These are phyloP conservation scores for Rhinoptilus africanus DNA, from an alignment of 2,113 vertebrate genomes.

Conservation along the genomic window DNA sequence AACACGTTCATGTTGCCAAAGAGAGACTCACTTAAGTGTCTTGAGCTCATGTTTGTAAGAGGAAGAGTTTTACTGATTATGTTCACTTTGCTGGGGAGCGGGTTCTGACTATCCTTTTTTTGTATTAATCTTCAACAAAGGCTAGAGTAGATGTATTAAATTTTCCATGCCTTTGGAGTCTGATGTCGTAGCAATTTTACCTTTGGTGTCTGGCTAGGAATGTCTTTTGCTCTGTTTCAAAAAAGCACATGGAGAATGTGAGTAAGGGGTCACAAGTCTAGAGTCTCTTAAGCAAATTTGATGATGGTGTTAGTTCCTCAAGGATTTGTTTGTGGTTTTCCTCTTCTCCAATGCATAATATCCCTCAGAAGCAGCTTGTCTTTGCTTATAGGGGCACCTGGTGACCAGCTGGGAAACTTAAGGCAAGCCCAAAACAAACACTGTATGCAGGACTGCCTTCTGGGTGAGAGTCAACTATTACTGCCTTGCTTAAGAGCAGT, in stretches of 20 bases:
- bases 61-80: background rate
- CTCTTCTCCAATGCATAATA: background rate
- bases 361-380: background rate
- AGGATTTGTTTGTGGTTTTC: background rate
- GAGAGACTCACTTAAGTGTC: background rate
- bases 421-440: accelerated
- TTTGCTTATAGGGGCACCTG: background rate
- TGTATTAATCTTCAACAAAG: background rate
- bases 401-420: background rate
- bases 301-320: background rate
- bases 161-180: background rate
- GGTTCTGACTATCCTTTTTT: background rate
- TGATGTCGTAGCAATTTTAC: background rate
- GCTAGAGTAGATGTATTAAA: background rate
- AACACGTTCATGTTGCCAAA: background rate
- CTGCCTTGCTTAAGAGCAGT: background rate
- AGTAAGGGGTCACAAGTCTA: background rate
- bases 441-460: background rate
- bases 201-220: background rate
- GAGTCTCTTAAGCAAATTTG: background rate
- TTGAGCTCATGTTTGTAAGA: background rate
- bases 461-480: background rate
- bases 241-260: background rate
- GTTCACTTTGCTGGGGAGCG: background rate
- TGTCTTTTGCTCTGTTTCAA: background rate